Evolutionary conservation across 2,797 vertebrate genomes (phyloP).

Genomic region (Pangasius djambal): DNA sequence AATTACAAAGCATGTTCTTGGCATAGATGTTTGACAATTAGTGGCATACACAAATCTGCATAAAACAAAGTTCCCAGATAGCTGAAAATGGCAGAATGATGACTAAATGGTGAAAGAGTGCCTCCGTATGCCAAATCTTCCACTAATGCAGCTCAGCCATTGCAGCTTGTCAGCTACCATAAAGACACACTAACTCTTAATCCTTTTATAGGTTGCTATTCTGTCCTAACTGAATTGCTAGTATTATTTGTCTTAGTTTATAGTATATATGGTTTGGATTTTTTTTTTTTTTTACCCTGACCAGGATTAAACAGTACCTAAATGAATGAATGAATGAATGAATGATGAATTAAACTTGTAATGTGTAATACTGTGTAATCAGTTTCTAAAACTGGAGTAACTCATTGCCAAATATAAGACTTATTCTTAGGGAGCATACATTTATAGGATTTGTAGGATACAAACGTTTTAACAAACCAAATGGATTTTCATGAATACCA

Average conservation of each 20-base stretch:
- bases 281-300: not conserved
- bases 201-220: not conserved
- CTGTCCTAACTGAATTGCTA: not conserved
- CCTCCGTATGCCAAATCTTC: not conserved
- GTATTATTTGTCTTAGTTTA: not conserved
- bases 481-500: not conserved
- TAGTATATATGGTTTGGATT: not conserved
- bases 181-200: not conserved
- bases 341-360: not conserved
- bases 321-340: not conserved
- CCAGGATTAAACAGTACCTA: not conserved
- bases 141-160: not conserved
- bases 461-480: not conserved
- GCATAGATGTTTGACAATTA: not conserved
- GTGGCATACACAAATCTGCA: not conserved
- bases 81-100: not conserved
- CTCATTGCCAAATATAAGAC: not conserved
- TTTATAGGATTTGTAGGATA: not conserved
- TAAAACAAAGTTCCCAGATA: not conserved
- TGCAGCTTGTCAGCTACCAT: not conserved
- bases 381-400: not conserved
- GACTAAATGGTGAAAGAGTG: not conserved
- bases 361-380: not conserved
- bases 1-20: not conserved
- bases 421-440: not conserved